A percentile compares a stretch with the other conserved stretches of the same genome.
phyloP scores from a whole-genome alignment of 1,140 invertebrate species.

The Aphaenogaster rudis region DNA sequence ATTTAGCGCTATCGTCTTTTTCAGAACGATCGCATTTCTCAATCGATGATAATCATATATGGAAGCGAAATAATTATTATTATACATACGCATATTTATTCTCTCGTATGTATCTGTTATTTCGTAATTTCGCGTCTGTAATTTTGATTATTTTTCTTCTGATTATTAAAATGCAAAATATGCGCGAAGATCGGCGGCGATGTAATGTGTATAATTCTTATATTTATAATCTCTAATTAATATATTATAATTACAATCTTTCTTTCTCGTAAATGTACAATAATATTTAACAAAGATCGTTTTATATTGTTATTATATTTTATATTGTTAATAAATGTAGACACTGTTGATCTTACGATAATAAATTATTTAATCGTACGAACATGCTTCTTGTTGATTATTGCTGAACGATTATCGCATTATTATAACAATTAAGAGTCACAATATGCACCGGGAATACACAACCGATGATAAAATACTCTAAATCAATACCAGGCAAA shows the following conservation, averaged over 20 bases:
- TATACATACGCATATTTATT: neutral
- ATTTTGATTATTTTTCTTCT: conserved; percentile 6
- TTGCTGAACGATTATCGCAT: conserved; percentile 8
- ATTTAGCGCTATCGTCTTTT: neutral
- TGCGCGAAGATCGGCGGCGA: neutral
- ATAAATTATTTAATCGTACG: conserved; percentile 72
- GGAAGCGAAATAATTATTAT: neutral
- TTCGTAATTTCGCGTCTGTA: neutral
- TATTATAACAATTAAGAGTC: neutral
- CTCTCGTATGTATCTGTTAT: neutral
- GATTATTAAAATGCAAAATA: neutral
- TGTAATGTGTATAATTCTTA: neutral
- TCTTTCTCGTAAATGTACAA: neutral
- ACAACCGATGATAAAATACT: conserved; percentile 3
- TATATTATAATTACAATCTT: neutral
- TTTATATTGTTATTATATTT: conserved; percentile 37
- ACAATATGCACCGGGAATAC: neutral
- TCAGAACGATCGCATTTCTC: neutral
- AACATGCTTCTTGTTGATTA: neutral
- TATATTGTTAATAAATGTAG: conserved; percentile 44
- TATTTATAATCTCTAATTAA: conserved; percentile 12
- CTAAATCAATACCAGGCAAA: conserved; percentile 46
- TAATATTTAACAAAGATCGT: conserved; percentile 6
- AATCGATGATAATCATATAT: neutral
- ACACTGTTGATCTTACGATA: conserved; percentile 59